Conservation (phyloP, 2,113 vertebrate species). For the Rhinogobius similis region DNA sequence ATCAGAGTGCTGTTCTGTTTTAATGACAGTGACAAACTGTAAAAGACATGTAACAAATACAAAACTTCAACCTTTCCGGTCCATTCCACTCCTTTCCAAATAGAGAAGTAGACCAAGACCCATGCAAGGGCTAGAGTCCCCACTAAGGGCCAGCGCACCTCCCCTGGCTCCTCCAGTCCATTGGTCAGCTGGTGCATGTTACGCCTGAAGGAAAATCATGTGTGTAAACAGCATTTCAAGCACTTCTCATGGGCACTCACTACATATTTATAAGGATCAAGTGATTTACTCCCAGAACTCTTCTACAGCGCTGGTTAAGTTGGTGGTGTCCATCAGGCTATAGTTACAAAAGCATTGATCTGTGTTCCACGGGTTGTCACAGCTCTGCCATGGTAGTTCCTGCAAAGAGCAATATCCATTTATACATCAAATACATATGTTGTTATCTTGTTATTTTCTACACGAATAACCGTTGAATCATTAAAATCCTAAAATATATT, state of each 20-base stretch:
- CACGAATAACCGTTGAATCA: neutral
- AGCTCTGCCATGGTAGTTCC: constrained; percentile 89
- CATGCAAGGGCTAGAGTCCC: constrained; percentile 87
- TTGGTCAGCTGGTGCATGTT: constrained; percentile 88
- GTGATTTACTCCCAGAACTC: constrained; percentile 92
- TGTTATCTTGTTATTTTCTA: neutral
- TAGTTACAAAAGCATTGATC: constrained; percentile 89
- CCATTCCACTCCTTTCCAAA: constrained; percentile 96
- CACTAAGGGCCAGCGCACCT: constrained; percentile 85
- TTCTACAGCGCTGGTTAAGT: constrained; percentile 87
- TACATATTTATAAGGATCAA: neutral
- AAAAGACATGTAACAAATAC: neutral
- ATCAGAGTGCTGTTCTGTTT: no score
- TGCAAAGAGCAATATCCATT: constrained; percentile 37
- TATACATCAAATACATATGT: neutral
- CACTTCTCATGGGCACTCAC: neutral
- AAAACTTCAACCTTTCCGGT: constrained; percentile 84
- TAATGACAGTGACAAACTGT: neutral
- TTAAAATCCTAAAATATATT: neutral
- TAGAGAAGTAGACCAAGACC: constrained; percentile 92
- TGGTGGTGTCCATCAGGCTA: constrained; percentile 85
- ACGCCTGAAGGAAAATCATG: constrained; percentile 68
- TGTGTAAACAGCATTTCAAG: neutral
- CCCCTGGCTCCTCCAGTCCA: constrained; percentile 85
- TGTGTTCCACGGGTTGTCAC: constrained; percentile 88